Percentiles rank a stretch among this genome's conserved stretches.
Evolutionary conservation across 2,113 vertebrate species (phyloP).

Genomic region (Mungos mungo): DNA sequence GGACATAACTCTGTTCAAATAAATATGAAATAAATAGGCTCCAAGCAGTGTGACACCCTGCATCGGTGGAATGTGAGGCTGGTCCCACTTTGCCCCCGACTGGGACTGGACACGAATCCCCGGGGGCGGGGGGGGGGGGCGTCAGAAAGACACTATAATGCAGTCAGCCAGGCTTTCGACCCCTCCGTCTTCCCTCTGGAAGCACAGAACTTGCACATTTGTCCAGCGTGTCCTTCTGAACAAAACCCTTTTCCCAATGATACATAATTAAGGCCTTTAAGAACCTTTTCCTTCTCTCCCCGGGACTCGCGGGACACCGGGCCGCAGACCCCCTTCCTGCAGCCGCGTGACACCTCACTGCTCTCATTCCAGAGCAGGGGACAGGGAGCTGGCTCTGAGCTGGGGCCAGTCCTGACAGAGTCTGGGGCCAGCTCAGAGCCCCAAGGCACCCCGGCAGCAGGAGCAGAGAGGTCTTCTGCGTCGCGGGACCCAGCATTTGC

Average conservation of each 20-base stretch:
- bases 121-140: constrained; percentile 15
- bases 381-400: constrained; percentile 41
- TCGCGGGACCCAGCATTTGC: constrained; percentile 13
- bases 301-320: background rate
- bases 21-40: constrained; percentile 91
- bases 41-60: constrained; percentile 79
- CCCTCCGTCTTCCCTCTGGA: constrained; percentile 57
- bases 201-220: constrained; percentile 9
- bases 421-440: constrained; percentile 45
- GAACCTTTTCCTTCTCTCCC: background rate
- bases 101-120: constrained; percentile 60
- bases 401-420: constrained; percentile 58
- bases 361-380: background rate
- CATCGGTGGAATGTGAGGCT: constrained; percentile 84
- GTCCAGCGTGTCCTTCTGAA: constrained; percentile 29
- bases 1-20: constrained; percentile 87
- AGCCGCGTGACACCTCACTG: background rate
- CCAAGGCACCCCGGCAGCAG: background rate
- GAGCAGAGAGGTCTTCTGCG: constrained; percentile 40
- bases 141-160: constrained; percentile 58
- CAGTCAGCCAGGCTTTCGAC: constrained; percentile 57
- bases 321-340: background rate
- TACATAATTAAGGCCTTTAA: constrained; percentile 47
- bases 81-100: constrained; percentile 77
- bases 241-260: background rate